Conservation (phyloP, 2,888 invertebrate species). For the Acronicta aceris region DNA sequence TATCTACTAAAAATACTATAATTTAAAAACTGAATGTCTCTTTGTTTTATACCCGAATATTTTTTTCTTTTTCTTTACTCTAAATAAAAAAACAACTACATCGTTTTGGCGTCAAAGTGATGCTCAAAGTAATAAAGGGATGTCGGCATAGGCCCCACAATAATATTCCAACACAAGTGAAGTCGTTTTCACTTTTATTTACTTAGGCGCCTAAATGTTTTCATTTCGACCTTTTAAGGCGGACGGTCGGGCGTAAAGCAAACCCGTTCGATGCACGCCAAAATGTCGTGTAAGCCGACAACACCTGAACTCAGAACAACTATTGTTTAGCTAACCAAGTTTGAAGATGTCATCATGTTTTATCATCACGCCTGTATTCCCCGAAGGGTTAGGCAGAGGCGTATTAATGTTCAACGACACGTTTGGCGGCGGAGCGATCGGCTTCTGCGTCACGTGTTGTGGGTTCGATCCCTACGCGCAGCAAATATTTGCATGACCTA, state of each 20-base stretch:
- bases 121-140: slow-evolving; percentile 36
- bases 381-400: too few relatives aligned
- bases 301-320: slow-evolving; percentile 2
- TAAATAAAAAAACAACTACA: too few relatives aligned
- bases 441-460: too few relatives aligned
- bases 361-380: too few relatives aligned
- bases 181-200: slow-evolving; percentile 66
- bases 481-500: too few relatives aligned
- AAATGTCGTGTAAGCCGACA: slow-evolving; percentile 15
- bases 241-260: slow-evolving; percentile 37
- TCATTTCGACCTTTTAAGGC: slow-evolving; percentile 60
- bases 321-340: slow-evolving; percentile 4
- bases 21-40: too few relatives aligned
- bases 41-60: slow-evolving; percentile 2
- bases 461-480: too few relatives aligned
- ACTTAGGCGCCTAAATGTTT: slow-evolving; percentile 64
- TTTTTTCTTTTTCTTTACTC: too few relatives aligned
- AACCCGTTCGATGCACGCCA: slow-evolving; percentile 43
- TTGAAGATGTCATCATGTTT: too few relatives aligned
- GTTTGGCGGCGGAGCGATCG: too few relatives aligned
- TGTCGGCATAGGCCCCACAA: slow-evolving; percentile 26
- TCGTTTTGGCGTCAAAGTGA: slow-evolving; percentile 17
- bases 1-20: too few relatives aligned
- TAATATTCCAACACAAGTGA: slow-evolving; percentile 44
- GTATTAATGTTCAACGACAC: too few relatives aligned